phyloP scores from a whole-genome alignment of 2,888 invertebrate genomes.

The Cistogaster globosa region DNA sequence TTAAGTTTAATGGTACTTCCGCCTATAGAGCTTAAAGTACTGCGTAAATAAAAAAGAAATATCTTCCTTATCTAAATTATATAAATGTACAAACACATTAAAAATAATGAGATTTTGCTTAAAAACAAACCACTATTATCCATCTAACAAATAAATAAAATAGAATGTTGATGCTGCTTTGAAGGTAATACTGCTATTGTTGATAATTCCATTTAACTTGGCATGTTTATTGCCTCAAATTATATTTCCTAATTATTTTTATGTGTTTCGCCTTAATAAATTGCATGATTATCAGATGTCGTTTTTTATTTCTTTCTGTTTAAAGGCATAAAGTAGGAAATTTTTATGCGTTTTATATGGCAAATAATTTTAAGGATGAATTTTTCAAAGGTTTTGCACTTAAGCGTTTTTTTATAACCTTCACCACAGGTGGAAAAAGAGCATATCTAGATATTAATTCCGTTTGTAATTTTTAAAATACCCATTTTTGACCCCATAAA shows the following conservation, averaged over 20 bases:
- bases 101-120: background rate
- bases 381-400: background rate
- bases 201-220: background rate
- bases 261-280: slow-evolving; percentile 18
- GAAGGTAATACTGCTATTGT: background rate
- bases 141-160: too few relatives aligned
- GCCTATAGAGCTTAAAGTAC: too few relatives aligned
- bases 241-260: slow-evolving; percentile 40
- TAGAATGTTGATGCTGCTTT: too few relatives aligned
- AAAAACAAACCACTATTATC: background rate
- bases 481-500: too few relatives aligned
- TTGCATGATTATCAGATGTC: background rate
- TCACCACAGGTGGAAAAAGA: too few relatives aligned
- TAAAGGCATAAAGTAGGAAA: background rate
- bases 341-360: background rate
- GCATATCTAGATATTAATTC: too few relatives aligned
- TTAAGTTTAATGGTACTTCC: too few relatives aligned
- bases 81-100: too few relatives aligned
- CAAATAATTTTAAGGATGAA: background rate
- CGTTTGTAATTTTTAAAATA: too few relatives aligned
- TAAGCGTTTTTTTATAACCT: background rate
- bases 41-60: too few relatives aligned
- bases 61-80: too few relatives aligned
- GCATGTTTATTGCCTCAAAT: background rate
- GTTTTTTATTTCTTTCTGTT: background rate